These are phyloP conservation scores for Formica aserva DNA, from an alignment of 2,888 invertebrate species.

Conservation along the genomic window DNA sequence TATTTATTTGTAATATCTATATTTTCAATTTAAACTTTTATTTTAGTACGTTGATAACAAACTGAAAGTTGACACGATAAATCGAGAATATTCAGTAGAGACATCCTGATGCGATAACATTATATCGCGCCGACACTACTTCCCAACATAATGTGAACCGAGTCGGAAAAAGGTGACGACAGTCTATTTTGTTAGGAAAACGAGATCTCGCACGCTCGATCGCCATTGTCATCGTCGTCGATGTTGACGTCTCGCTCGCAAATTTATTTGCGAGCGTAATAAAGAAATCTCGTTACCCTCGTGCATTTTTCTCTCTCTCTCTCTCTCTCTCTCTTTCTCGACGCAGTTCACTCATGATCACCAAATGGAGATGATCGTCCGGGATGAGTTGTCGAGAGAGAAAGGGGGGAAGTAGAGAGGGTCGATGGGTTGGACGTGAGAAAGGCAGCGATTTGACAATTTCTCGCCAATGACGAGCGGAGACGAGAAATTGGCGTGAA, in stretches of 20 bases:
- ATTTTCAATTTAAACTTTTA: not conserved
- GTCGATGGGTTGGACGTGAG: constrained; percentile 60
- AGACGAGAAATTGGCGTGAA: constrained; percentile 84
- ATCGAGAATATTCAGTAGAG: not conserved
- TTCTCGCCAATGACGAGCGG: constrained; percentile 84
- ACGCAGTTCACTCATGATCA: constrained; percentile 61
- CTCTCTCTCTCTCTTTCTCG: constrained; percentile 12
- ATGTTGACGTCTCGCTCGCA: constrained; percentile 24
- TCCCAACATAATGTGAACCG: not conserved
- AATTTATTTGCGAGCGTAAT: constrained; percentile 69
- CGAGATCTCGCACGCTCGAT: constrained; percentile 49
- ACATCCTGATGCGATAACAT: not conserved
- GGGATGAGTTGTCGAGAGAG: constrained; percentile 39
- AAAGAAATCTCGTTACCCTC: constrained; percentile 71
- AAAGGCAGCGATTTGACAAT: constrained; percentile 83
- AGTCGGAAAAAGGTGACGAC: constrained; percentile 6
- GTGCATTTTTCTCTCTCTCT: not conserved
- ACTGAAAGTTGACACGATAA: not conserved
- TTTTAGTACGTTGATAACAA: not conserved
- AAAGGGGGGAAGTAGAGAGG: constrained; percentile 48
- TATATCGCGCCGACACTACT: not conserved
- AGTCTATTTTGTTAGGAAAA: constrained; percentile 34
- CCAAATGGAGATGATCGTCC: constrained; percentile 57
- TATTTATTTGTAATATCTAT: not conserved
- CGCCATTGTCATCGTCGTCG: constrained; percentile 40